Conservation (phyloP, 2,888 invertebrate species). For the Oligia fasciuncula region DNA sequence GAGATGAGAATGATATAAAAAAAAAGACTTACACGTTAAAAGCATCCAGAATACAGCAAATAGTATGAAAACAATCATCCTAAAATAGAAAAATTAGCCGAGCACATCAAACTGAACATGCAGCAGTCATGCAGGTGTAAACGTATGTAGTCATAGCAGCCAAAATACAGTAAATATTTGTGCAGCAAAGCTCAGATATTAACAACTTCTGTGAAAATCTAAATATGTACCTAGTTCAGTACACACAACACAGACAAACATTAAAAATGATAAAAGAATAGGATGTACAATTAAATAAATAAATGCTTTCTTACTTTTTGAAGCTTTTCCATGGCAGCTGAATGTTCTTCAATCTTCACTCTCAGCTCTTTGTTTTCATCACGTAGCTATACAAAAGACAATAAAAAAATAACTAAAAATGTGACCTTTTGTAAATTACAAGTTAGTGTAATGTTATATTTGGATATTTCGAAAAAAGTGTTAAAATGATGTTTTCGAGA, state of each 20-base stretch:
- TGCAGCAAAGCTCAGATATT: neutral
- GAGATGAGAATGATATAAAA: too few species aligned
- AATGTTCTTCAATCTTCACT: conserved; percentile 77
- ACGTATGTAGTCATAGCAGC: neutral
- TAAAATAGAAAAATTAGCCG: too few species aligned
- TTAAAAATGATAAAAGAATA: neutral
- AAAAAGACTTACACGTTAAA: too few species aligned
- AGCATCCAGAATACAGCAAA: too few species aligned
- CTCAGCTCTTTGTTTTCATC: conserved; percentile 82
- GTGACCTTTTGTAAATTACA: neutral
- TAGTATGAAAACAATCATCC: too few species aligned
- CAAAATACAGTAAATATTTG: neutral
- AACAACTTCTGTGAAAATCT: neutral
- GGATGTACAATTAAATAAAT: too few species aligned
- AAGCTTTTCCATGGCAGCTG: conserved; percentile 74
- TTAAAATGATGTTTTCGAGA: neutral
- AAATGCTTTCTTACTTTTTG: conserved; percentile 80
- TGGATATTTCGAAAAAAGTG: neutral
- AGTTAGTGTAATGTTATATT: neutral
- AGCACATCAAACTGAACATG: neutral
- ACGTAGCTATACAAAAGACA: conserved; percentile 75
- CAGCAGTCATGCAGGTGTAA: neutral
- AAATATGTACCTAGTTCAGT: neutral
- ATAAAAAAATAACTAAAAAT: neutral
- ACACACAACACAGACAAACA: neutral